Base-by-base conservation (phyloP, 2,888 invertebrate species). In the Amblyjoppa fuscipennis region DNA sequence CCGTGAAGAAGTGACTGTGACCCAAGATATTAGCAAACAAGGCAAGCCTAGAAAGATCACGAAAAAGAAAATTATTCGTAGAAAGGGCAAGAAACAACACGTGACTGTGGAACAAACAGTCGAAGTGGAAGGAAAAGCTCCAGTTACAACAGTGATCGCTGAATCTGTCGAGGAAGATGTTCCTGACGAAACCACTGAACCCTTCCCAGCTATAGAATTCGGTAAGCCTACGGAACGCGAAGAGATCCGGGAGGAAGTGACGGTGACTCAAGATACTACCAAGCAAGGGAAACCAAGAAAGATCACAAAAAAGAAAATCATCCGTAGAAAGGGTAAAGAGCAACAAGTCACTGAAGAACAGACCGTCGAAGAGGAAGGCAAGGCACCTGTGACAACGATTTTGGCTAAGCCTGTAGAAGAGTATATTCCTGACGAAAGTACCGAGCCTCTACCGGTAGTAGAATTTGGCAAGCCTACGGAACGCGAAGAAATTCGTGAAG, bases 81-180 rank as follows among this genome's bases (percentile, higher is more conserved):
- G 90, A 13, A 91, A 94, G 77, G 94, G 94, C 13, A 91, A 91
- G 5, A 93, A 93, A 69, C 93, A 94, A 34, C 93, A 95, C 90
- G 90, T 94, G 16, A 95, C 94, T 0, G 94, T 95, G 93, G 95
- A 95, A 71, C 91, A 93, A 73, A 95, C 95, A 28, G 91, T 94
- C 56, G 93, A 95, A 89, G 92, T 94, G 89, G 95, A 94, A 4
- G 94, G 93, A 34, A 93, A 94, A 73, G 86, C 90, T 9, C 94
- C 94, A 0, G 89, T 93, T 0, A 94, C 93, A 0, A 94, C 93
- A 0, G 92, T 94, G 0, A 89, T 91, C 20, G 91, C 78, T 1
- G 92, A 81, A 90, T 94, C 90, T 88, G 88, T 84, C 53, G 89
- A 84, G 34, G 85, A 83, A 88, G 38, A 73, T 34, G 56, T 82